A percentile compares a stretch with the other conserved stretches of the same genome.
Conservation (phyloP, 2,113 vertebrate genomes). For the Acrocephalus kingi region DNA sequence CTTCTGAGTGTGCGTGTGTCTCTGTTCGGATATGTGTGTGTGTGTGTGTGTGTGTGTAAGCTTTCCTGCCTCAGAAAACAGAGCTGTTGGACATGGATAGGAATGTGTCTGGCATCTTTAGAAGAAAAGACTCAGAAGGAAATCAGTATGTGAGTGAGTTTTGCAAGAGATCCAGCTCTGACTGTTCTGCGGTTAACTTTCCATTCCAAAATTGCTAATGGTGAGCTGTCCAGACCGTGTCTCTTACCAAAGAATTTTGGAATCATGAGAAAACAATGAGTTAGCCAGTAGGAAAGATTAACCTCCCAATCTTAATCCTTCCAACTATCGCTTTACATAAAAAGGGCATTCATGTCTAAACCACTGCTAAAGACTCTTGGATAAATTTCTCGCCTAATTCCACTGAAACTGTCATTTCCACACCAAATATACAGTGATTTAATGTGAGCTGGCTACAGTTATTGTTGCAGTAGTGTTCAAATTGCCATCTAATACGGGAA, state of each 20-base stretch:
- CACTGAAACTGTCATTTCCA: constrained; percentile 6
- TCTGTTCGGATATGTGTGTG: neutral
- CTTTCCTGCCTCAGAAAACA: constrained; percentile 23
- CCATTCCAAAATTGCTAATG: constrained; percentile 59
- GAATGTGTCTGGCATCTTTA: constrained; percentile 64
- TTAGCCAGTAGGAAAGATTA: constrained; percentile 54
- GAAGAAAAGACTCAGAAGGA: constrained; percentile 33
- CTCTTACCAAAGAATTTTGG: constrained; percentile 60
- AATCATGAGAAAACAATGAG: constrained; percentile 58
- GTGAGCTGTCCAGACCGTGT: constrained; percentile 58
- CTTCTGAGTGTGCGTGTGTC: neutral
- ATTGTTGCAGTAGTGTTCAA: neutral
- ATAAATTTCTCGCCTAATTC: constrained; percentile 31
- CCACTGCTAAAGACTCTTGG: constrained; percentile 19
- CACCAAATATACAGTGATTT: constrained; percentile 37
- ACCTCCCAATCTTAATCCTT: constrained; percentile 50
- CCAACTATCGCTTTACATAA: constrained; percentile 25
- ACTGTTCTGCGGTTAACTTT: constrained; percentile 53
- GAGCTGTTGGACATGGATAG: constrained; percentile 49
- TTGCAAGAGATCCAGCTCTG: constrained; percentile 56
- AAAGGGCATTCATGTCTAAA: constrained; percentile 49
- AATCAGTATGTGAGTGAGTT: constrained; percentile 25
- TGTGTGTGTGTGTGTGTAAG: neutral
- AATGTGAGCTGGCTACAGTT: neutral
- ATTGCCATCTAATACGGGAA: neutral